These are phyloP conservation scores for Drosophila vallismaia DNA, from an alignment of 2,888 invertebrate genomes.

Conservation along the genomic window DNA sequence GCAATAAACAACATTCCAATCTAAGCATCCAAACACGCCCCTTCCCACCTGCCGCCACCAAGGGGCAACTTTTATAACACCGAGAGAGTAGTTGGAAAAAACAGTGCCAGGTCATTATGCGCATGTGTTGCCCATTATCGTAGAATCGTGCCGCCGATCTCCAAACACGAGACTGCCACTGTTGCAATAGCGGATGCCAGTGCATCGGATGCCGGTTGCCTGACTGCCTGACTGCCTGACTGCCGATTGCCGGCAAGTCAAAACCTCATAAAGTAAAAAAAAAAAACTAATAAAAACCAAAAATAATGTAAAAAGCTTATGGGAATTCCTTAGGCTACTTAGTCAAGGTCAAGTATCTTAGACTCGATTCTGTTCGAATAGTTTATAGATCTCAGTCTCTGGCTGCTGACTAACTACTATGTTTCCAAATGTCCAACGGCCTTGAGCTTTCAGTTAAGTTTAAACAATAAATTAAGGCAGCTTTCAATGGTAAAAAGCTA, in stretches of 20 bases:
- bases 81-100: constrained; percentile 9
- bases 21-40: constrained; percentile 49
- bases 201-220: no score
- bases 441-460: constrained; percentile 1
- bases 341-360: background rate
- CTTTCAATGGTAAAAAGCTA: background rate
- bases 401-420: background rate
- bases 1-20: constrained; percentile 75
- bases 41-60: background rate
- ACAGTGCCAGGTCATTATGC: constrained; percentile 59
- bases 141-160: constrained; percentile 25
- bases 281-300: background rate
- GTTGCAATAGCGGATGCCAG: background rate
- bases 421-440: background rate
- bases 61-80: background rate
- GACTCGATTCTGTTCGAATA: no score
- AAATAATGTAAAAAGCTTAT: background rate
- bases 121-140: constrained; percentile 52
- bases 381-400: background rate
- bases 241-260: background rate
- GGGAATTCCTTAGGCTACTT: background rate
- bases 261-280: background rate
- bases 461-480: background rate
- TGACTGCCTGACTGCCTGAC: background rate
- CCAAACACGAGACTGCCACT: background rate